Percentiles rank a stretch among this genome's conserved stretches.
phyloP scores from a whole-genome alignment of 1,140 invertebrate species.

The Ooceraea biroi region DNA sequence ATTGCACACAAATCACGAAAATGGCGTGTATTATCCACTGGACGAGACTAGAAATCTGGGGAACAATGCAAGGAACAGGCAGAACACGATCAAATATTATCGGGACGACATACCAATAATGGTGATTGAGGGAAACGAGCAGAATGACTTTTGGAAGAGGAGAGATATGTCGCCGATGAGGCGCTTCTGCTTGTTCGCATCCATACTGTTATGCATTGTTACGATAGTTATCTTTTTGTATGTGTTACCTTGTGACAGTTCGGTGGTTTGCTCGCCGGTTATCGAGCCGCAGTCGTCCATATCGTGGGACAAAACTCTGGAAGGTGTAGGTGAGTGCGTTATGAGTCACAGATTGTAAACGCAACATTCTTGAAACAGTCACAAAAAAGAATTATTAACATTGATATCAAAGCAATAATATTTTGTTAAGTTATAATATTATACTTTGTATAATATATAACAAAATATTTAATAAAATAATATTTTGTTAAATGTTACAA shows the following conservation, averaged over 20 bases:
- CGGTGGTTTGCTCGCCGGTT: slow-evolving; percentile 88
- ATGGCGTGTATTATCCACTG: slow-evolving; percentile 81
- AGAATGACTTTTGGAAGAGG: slow-evolving; percentile 87
- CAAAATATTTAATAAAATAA: neutral
- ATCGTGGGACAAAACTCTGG: slow-evolving; percentile 90
- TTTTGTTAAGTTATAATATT: slow-evolving; percentile 10
- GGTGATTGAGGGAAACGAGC: slow-evolving; percentile 86
- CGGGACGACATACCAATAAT: slow-evolving; percentile 88
- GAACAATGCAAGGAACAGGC: slow-evolving; percentile 77
- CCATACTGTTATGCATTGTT: slow-evolving; percentile 90
- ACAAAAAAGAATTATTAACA: slow-evolving; percentile 44
- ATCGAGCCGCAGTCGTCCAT: slow-evolving; percentile 87
- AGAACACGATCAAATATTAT: slow-evolving; percentile 80
- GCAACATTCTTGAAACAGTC: slow-evolving; percentile 1
- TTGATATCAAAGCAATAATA: neutral
- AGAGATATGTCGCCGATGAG: slow-evolving; percentile 89
- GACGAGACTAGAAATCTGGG: slow-evolving; percentile 81
- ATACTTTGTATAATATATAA: neutral
- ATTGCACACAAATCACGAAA: slow-evolving; percentile 73
- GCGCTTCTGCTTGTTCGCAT: slow-evolving; percentile 89
- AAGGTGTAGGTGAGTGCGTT: slow-evolving; percentile 87
- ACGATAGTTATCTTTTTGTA: slow-evolving; percentile 91
- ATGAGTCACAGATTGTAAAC: slow-evolving; percentile 19
- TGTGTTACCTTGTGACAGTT: slow-evolving; percentile 90
- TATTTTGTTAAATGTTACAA: too few relatives aligned